phyloP scores from a whole-genome alignment of 1,140 invertebrate genomes.

The Wasmannia auropunctata region DNA sequence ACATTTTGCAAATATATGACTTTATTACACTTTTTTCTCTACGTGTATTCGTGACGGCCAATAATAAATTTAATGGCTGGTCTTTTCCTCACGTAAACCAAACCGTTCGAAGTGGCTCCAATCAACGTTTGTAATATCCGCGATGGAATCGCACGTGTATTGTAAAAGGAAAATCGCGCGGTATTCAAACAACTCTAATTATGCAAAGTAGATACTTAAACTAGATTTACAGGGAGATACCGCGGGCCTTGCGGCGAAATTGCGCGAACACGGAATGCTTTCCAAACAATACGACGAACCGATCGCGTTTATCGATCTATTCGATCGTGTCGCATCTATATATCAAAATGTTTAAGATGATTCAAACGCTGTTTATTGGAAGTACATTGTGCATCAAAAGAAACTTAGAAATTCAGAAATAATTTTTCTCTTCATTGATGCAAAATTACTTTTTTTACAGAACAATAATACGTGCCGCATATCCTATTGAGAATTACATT shows the following conservation, averaged over 20 bases:
- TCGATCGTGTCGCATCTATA: not conserved
- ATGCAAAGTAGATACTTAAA: constrained; percentile 72
- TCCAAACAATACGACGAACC: constrained; percentile 33
- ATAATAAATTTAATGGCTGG: constrained; percentile 46
- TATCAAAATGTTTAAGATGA: not conserved
- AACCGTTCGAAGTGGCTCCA: constrained; percentile 38
- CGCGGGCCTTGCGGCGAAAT: constrained; percentile 61
- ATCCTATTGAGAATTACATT: not conserved
- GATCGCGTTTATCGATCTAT: not conserved
- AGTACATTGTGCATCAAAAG: not conserved
- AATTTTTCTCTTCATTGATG: not conserved
- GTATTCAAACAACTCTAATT: constrained; percentile 73
- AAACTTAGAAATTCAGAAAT: not conserved
- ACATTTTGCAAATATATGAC: not conserved
- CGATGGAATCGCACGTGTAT: constrained; percentile 37
- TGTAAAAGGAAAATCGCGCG: constrained; percentile 63
- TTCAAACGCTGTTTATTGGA: not conserved
- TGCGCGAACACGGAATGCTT: constrained; percentile 54
- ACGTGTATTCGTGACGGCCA: not conserved
- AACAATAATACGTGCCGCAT: not conserved
- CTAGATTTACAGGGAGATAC: constrained; percentile 72
- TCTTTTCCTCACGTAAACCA: constrained; percentile 45
- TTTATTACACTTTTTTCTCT: constrained; percentile 10
- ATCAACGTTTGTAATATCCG: constrained; percentile 36
- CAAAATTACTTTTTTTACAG: not conserved